Base-by-base conservation (phyloP, 1,140 invertebrate species). In the Drosophila ercepeae region DNA sequence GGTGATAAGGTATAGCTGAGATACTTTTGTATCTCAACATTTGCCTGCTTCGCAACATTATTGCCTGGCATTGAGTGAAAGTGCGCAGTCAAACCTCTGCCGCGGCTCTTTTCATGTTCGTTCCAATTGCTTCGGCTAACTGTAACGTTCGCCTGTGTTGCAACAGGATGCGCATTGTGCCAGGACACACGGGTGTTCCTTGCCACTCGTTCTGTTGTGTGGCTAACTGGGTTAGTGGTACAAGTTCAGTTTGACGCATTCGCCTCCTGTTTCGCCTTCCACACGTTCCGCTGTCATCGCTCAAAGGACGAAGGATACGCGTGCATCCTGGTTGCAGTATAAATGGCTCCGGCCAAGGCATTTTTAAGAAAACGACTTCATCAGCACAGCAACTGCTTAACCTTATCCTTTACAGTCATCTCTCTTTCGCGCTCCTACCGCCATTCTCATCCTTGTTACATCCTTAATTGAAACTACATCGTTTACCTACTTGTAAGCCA, bases 201-300 rank as follows among this genome's bases (percentile, higher is more conserved):
- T 46, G 1, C 25, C 42, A 34, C 0, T 29, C 7, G 54, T 25
- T 48, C 16, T 48, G 29, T 13, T 9, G 14, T 27, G 8, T n/a
- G 16, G 55, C 76, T 90, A 90, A 90, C 78, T 90, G 89, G 89
- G 89, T 90, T 90, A 90, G 69, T 90, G 89, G 82, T 90, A 90
- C 89, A 90, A 90, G 89, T 90, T 90, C 88, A 90, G 88, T 90
- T 75, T 57, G 65, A 55, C 59, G 67, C 46, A 71, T 64, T 64
- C 60, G 42, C 60, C 60, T 44, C 34, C 34, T 61, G 78, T 83
- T 83, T 44, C 78, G 19, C 18, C 78, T 32, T 13, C 63, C 79
- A 51, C 19, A 6, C 49, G 65, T 58, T 57, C 73, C 54, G 8
- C 29, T 21, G 29, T 16, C 54, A 50, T 48, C 25, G 45, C 54